Conservation (phyloP, 2,113 vertebrate genomes). For the Ictalurus furcatus region DNA sequence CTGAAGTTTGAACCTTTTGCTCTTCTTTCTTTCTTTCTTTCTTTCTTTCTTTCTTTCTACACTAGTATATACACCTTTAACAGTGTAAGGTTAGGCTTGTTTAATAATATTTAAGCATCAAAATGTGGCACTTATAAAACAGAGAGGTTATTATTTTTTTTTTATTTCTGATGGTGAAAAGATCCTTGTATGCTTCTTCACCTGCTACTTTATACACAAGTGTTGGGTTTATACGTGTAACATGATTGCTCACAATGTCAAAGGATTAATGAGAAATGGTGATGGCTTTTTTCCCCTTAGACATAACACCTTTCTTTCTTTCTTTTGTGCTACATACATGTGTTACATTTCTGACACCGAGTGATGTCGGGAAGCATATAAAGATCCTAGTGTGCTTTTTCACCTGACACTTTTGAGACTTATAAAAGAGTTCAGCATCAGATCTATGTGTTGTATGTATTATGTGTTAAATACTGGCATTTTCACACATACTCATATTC, state of each 20-base stretch:
- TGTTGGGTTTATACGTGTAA: not conserved
- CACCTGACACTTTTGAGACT: not conserved
- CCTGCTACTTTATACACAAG: not conserved
- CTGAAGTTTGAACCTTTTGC: not conserved
- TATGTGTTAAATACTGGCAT: not conserved
- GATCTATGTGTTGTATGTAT: not conserved
- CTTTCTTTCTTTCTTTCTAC: not conserved
- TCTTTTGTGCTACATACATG: not conserved
- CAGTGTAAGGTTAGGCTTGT: not conserved
- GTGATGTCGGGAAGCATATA: not conserved
- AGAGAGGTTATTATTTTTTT: not conserved
- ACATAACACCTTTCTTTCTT: not conserved
- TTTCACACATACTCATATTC: not conserved
- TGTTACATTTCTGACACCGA: not conserved
- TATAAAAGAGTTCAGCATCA: not conserved
- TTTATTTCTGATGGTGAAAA: not conserved
- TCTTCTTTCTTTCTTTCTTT: not conserved
- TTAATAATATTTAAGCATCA: not conserved
- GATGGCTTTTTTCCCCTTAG: not conserved
- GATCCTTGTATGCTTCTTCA: not conserved
- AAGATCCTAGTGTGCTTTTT: not conserved
- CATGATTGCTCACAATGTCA: not conserved
- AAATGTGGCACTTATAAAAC: not conserved
- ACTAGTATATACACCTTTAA: not conserved
- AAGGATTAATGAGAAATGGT: not conserved